A percentile compares a stretch with the other conserved stretches of the same genome.
These are phyloP conservation scores for Phataginus tetradactyla DNA, from an alignment of 2,797 vertebrate genomes.

Conservation along the genomic window DNA sequence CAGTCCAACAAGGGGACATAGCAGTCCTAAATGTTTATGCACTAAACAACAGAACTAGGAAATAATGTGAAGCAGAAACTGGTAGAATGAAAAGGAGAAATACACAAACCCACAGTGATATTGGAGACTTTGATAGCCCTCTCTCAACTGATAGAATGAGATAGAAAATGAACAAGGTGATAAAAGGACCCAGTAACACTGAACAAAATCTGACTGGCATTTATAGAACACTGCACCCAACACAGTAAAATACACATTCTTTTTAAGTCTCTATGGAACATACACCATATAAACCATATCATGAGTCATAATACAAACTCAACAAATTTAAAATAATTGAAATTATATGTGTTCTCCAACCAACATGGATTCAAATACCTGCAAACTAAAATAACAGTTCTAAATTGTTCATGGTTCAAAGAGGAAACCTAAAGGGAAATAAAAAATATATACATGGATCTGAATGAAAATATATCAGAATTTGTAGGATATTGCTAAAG, in stretches of 20 bases:
- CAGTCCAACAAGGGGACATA: not conserved
- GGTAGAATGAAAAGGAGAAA: not conserved
- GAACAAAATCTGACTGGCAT: not conserved
- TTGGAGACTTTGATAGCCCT: not conserved
- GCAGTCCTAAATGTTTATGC: not conserved
- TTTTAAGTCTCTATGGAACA: not conserved
- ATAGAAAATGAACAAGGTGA: not conserved
- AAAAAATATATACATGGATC: not conserved
- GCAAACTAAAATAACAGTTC: not conserved
- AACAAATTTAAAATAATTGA: not conserved
- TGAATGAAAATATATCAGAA: not conserved
- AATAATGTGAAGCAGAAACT: not conserved
- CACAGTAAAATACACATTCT: not conserved
- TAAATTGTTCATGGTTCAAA: not conserved
- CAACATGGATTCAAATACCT: not conserved
- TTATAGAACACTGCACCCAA: not conserved
- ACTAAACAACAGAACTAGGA: not conserved
- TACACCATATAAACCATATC: not conserved
- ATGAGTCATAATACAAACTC: not conserved
- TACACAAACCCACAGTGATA: not conserved
- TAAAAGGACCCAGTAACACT: not conserved
- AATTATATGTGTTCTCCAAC: not conserved
- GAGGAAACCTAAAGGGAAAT: not conserved
- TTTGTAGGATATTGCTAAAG: not conserved
- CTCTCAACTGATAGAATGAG: not conserved